These are phyloP conservation scores for Limenitis camilla DNA, from an alignment of 2,888 invertebrate species.

Conservation along the genomic window DNA sequence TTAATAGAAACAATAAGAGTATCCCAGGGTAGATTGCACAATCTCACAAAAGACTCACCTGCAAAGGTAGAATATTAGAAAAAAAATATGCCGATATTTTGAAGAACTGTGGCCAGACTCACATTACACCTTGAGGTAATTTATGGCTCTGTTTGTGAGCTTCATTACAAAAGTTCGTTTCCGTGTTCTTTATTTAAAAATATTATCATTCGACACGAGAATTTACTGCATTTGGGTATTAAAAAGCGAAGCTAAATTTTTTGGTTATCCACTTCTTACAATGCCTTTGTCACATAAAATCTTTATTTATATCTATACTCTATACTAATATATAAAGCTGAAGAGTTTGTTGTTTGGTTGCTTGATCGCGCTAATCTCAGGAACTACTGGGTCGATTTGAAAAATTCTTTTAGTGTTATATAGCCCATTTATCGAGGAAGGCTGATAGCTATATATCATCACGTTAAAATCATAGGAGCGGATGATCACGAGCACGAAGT, in stretches of 20 bases:
- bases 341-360: no score
- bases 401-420: no score
- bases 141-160: constrained; percentile 61
- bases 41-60: constrained; percentile 58
- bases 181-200: constrained; percentile 65
- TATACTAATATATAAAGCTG: no score
- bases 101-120: constrained; percentile 62
- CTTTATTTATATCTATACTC: no score
- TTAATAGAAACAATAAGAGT: constrained; percentile 38
- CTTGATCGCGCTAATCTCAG: no score
- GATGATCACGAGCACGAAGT: no score
- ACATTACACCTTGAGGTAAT: constrained; percentile 67
- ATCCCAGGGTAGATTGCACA: constrained; percentile 42
- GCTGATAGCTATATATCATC: no score
- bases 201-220: constrained; percentile 57
- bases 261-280: constrained; percentile 2
- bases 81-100: constrained; percentile 61
- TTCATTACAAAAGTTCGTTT: constrained; percentile 68
- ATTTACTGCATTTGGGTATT: constrained; percentile 45
- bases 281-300: no score
- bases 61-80: constrained; percentile 65
- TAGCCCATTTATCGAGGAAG: no score
- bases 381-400: no score
- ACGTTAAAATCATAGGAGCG: no score
- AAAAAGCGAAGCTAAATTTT: constrained; percentile 8